A percentile compares a stretch with the other conserved stretches of the same genome.
Conservation (phyloP, 1,140 invertebrate genomes). For the Hyposmocoma kahamanoa region DNA sequence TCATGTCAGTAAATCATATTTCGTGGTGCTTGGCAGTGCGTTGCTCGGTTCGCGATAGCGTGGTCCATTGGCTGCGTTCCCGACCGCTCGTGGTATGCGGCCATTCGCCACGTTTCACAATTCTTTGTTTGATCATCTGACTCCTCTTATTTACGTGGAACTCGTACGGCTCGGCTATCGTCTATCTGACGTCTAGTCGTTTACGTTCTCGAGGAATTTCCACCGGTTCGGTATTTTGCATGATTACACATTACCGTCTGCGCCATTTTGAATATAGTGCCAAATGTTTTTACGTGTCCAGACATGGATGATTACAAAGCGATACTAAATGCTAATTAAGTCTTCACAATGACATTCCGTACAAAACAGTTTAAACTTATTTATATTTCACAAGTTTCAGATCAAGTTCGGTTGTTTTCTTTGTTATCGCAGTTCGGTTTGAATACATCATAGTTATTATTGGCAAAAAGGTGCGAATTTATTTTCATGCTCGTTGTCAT, state of each 20-base stretch:
- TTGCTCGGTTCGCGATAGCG: constrained; percentile 27
- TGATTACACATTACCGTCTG: constrained; percentile 41
- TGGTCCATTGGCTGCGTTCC: constrained; percentile 52
- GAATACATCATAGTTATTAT: too few species aligned
- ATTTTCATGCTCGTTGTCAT: too few species aligned
- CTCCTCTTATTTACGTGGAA: constrained; percentile 41
- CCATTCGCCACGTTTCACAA: constrained; percentile 41
- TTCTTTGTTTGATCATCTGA: constrained; percentile 52
- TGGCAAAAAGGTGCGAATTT: too few species aligned
- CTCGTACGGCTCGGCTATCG: constrained; percentile 30
- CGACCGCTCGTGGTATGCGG: constrained; percentile 40
- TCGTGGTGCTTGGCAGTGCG: constrained; percentile 17
- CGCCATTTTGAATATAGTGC: constrained; percentile 41
- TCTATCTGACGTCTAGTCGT: constrained; percentile 64
- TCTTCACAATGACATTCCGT: background rate
- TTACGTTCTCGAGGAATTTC: constrained; percentile 53
- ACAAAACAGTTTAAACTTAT: too few species aligned
- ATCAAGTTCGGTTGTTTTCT: too few species aligned
- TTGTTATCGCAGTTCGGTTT: too few species aligned
- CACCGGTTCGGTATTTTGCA: constrained; percentile 48
- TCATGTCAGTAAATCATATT: too few species aligned
- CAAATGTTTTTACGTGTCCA: constrained; percentile 55
- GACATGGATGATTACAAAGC: constrained; percentile 21
- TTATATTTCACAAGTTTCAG: too few species aligned
- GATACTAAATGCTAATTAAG: background rate